Evolutionary conservation across 2,888 invertebrate species (phyloP).

Genomic region (Matsumyia berberina): DNA sequence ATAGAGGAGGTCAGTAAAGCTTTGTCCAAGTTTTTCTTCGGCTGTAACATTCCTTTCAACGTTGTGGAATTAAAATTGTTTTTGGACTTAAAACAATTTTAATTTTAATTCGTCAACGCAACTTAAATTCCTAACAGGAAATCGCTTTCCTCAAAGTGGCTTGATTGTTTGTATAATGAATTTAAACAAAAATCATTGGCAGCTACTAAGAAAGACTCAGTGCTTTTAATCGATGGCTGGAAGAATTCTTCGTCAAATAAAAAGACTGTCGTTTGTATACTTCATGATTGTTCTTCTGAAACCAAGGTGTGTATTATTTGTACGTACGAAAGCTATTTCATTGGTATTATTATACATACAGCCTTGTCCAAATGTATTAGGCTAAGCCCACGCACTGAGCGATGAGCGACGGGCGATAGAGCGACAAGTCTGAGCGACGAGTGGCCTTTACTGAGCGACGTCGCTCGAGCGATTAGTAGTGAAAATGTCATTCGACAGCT

Average conservation of each 20-base stretch:
- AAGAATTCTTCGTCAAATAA: slow-evolving; percentile 23
- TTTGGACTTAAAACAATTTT: slow-evolving; percentile 19
- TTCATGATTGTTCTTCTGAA: slow-evolving; percentile 21
- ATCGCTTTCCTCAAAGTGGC: slow-evolving; percentile 13
- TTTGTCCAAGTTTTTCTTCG: slow-evolving; percentile 7
- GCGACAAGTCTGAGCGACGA: too few relatives aligned
- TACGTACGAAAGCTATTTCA: slow-evolving; percentile 9
- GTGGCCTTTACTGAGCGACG: too few relatives aligned
- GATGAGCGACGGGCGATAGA: too few relatives aligned
- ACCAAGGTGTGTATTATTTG: neutral
- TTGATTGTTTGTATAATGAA: slow-evolving; percentile 22
- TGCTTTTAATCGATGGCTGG: slow-evolving; percentile 17
- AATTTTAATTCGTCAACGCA: too few relatives aligned
- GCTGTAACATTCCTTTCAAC: slow-evolving; percentile 14
- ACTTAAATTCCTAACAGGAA: slow-evolving; percentile 23
- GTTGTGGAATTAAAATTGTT: slow-evolving; percentile 33
- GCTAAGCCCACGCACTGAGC: too few relatives aligned
- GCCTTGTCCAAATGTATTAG: too few relatives aligned
- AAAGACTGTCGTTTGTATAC: slow-evolving; percentile 23
- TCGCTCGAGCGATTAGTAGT: too few relatives aligned
- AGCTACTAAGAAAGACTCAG: slow-evolving; percentile 15
- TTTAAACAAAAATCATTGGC: slow-evolving; percentile 29
- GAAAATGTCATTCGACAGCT: too few relatives aligned
- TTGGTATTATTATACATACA: slow-evolving; percentile 1
- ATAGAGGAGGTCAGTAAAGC: slow-evolving; percentile 18